Evolutionary conservation across 2,888 invertebrate genomes (phyloP), one percentile per base, ranked within the genome.

Genomic region (Dioctria rufipes): DNA sequence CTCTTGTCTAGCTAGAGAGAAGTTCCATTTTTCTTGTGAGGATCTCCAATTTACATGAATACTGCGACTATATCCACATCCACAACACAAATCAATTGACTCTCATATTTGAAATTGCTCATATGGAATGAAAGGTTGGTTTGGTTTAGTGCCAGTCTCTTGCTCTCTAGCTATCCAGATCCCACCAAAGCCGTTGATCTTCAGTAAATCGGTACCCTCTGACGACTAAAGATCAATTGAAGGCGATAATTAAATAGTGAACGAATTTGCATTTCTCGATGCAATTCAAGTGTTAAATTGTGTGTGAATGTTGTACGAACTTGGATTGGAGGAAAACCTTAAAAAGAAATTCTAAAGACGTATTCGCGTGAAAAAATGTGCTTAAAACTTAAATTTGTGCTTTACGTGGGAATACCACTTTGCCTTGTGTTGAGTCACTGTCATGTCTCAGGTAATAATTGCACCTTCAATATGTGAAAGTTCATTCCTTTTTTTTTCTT

Each of bases 371-470:
- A 5, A 46, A 69, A 51, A 51, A 69, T 69, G 69, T 69, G 37
- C 6, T 51, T 51, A 11, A 49, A 25, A 39, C 11, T 51, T 9
- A 69, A 37, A 25, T 37, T 51, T 39, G n/a, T n/a, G 13, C 4
- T 73, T 60, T 73, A 13, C 43, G n/a, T 73, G 13, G 58, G 39
- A 13, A 51, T 73, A 40, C 58, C 73, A 40, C 58, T 73, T 25
- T 73, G 42, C 73, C 25, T 73, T 5, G 51, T 73, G 8, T n/a
- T 42, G 5, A 43, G 11, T 13, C 58, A 42, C n/a, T 73, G 58
- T 40, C 73, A 73, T 3, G n/a, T 54, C 51, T 42, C 73, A 73
- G 73, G 73, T 73, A 73, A 73, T 25, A 25, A 25, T 11, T 65
- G 42, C 40, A 39, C n/a, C 42, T 37, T 63, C 25, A 63, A 11